These are phyloP conservation scores for Salvelinus sp. DNA, from an alignment of 2,113 vertebrate genomes.

Conservation along the genomic window DNA sequence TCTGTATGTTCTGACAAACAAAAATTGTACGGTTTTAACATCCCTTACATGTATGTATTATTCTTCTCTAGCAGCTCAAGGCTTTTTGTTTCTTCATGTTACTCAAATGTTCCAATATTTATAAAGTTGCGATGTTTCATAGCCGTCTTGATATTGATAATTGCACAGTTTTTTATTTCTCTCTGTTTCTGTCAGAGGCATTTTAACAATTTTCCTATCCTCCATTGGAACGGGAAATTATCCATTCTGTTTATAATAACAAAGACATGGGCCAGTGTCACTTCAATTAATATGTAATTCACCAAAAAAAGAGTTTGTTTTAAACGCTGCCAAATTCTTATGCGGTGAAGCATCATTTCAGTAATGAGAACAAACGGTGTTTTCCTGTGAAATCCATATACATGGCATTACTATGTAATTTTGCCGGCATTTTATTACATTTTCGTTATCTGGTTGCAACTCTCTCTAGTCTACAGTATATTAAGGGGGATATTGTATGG, in stretches of 20 bases:
- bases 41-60: no score
- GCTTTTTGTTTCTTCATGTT: not conserved
- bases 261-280: slow-evolving; percentile 30
- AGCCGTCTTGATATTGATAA: not conserved
- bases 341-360: not conserved
- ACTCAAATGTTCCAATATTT: not conserved
- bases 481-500: no score
- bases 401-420: not conserved
- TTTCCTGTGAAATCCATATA: not conserved
- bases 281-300: no score
- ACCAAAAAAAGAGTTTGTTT: not conserved
- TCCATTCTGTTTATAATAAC: slow-evolving; percentile 35
- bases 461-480: not conserved
- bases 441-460: not conserved
- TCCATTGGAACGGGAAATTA: slow-evolving; percentile 41
- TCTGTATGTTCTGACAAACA: not conserved
- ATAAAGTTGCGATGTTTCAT: not conserved
- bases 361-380: not conserved
- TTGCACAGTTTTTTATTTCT: not conserved
- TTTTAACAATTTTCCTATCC: not conserved
- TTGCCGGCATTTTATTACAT: not conserved
- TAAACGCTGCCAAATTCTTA: slow-evolving; percentile 29
- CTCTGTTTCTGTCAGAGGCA: no score
- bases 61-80: not conserved
- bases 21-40: not conserved